Evolutionary conservation across 1,140 invertebrate genomes (phyloP).

Genomic region (Apocrypta bakeri): DNA sequence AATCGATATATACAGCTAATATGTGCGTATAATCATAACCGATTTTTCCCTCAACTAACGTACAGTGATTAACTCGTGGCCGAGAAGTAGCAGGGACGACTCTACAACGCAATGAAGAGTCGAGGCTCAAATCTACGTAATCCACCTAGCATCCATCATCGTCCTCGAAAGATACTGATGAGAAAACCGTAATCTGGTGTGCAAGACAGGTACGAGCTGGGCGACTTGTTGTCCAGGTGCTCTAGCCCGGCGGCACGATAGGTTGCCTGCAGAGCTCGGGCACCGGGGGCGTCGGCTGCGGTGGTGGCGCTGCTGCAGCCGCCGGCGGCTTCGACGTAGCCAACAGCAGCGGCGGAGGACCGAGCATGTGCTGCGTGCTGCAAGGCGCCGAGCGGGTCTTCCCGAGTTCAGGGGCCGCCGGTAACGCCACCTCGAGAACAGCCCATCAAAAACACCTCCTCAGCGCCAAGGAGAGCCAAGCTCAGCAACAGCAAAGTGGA

Average conservation of each 20-base stretch:
- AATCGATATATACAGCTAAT: background rate
- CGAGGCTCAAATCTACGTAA: background rate
- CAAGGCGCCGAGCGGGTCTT: conserved; percentile 67
- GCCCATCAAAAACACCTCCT: background rate
- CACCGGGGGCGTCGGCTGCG: conserved; percentile 61
- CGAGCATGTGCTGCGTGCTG: conserved; percentile 68
- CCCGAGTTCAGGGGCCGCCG: conserved; percentile 60
- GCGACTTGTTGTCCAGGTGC: conserved; percentile 39
- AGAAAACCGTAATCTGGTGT: background rate
- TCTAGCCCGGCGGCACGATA: conserved; percentile 65
- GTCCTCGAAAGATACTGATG: background rate
- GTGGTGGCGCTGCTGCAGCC: conserved; percentile 52
- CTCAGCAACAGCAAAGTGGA: conserved; percentile 28
- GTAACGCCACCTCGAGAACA: conserved; percentile 49
- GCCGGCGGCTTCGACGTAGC: conserved; percentile 54
- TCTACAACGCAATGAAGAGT: background rate
- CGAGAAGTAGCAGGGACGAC: background rate
- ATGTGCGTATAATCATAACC: too few relatives aligned
- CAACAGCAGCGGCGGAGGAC: conserved; percentile 51
- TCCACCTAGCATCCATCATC: background rate
- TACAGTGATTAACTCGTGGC: background rate
- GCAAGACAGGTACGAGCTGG: background rate
- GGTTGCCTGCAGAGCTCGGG: conserved; percentile 69
- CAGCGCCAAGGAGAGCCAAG: conserved; percentile 11
- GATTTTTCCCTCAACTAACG: too few relatives aligned